Percentiles rank a stretch among this genome's conserved stretches.
phyloP scores from a whole-genome alignment of 2,113 vertebrate species.

The Girardinichthys multiradiatus region DNA sequence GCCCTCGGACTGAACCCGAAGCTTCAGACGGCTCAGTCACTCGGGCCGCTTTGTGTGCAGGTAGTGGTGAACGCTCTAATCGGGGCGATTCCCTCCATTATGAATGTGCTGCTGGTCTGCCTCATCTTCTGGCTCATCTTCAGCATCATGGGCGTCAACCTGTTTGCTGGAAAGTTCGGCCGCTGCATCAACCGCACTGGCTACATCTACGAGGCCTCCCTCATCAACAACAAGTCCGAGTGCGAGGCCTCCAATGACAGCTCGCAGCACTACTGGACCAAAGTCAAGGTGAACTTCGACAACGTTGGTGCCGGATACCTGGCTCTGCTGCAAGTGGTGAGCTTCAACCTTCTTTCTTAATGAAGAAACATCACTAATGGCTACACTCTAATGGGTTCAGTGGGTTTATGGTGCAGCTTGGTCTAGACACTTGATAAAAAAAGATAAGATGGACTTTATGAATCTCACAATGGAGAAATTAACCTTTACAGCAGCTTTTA shows the following conservation, averaged over 20 bases:
- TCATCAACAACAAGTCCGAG: slow-evolving; percentile 90
- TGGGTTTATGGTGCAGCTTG: too few species aligned
- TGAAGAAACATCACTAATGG: too few species aligned
- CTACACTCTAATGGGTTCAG: too few species aligned
- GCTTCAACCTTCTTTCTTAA: accelerated
- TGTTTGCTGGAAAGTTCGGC: slow-evolving; percentile 96
- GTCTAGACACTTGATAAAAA: too few species aligned
- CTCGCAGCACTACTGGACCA: slow-evolving; percentile 90
- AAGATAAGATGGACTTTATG: too few species aligned
- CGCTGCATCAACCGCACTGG: slow-evolving; percentile 91
- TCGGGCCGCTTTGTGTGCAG: slow-evolving; percentile 65
- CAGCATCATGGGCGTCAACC: slow-evolving; percentile 99
- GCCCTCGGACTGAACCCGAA: too few species aligned
- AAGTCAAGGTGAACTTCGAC: slow-evolving; percentile 98
- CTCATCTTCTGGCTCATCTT: slow-evolving; percentile 99
- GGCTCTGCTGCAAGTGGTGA: slow-evolving; percentile 97
- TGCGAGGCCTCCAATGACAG: slow-evolving; percentile 85
- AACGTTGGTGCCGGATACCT: slow-evolving; percentile 97
- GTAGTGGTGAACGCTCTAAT: slow-evolving; percentile 98
- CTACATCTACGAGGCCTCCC: slow-evolving; percentile 79
- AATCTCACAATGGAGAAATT: too few species aligned
- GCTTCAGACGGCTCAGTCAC: neutral
- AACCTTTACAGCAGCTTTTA: too few species aligned
- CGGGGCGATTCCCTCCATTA: slow-evolving; percentile 98
- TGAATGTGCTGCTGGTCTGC: slow-evolving; percentile 98